Conservation (phyloP, 2,888 invertebrate species). For the Diogma glabrata region DNA sequence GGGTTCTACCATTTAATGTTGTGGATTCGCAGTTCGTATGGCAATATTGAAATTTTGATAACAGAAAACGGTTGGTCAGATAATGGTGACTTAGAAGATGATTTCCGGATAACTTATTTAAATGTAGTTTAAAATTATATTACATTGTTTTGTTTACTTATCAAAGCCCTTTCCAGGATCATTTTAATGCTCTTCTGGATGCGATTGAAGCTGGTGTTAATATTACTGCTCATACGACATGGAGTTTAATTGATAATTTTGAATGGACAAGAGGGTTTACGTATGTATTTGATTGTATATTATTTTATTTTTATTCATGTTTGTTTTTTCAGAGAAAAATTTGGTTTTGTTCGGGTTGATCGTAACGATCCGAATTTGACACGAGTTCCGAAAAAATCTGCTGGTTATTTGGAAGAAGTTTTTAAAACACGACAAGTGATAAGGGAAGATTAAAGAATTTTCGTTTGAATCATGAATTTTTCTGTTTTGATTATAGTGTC, state of each 20-base stretch:
- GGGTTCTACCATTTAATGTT: slow-evolving; percentile 23
- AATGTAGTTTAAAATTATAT: neutral
- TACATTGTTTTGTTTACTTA: neutral
- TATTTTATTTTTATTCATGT: too few relatives aligned
- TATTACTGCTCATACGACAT: slow-evolving; percentile 43
- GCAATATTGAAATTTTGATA: slow-evolving; percentile 33
- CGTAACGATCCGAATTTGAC: neutral
- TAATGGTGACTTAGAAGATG: slow-evolving; percentile 24
- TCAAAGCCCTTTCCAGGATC: neutral
- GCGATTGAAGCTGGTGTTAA: slow-evolving; percentile 28
- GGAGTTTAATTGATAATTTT: slow-evolving; percentile 54
- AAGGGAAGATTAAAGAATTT: too few relatives aligned
- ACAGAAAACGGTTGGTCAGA: slow-evolving; percentile 45
- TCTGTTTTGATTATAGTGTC: too few relatives aligned
- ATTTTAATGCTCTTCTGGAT: slow-evolving; percentile 33
- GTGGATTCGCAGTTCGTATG: slow-evolving; percentile 10
- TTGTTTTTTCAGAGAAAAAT: too few relatives aligned
- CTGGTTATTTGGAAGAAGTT: neutral
- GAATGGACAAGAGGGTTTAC: slow-evolving; percentile 49
- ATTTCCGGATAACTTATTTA: slow-evolving; percentile 26
- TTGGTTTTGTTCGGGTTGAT: neutral
- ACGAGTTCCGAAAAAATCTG: neutral
- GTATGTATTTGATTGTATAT: too few relatives aligned
- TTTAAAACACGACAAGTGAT: too few relatives aligned
- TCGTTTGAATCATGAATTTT: too few relatives aligned